Base-by-base conservation (phyloP, 1,140 invertebrate species). In the Drosophila pseudoananassae region DNA sequence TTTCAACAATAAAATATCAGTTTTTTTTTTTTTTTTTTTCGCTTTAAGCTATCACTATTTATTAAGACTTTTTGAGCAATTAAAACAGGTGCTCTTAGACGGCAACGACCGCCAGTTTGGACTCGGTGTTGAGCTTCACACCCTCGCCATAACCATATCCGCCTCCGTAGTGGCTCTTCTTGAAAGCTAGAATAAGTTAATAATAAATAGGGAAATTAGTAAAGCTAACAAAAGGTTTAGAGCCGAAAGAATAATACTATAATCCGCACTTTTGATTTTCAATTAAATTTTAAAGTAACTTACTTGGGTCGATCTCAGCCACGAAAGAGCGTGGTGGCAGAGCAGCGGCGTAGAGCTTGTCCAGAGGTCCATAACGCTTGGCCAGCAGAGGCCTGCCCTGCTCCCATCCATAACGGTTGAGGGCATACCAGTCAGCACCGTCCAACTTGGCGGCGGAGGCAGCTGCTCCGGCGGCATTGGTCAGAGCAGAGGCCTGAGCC, bases 251-350 rank as follows among this genome's bases (percentile, higher is more conserved):
- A 27, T 27, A 27, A 7, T 5, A 0, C 6, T 27, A 7, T 6
- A 7, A 27, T 3, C 25, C 6, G 25, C 25, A 27, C 6, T 27
- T 27, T 27, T 27, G 6, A 27, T 27, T 27, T 27, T 7, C 6
- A 6, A 7, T 27, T 40, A 40, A 40, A 1, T 40, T 14, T 36
- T 10, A 10, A 40, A 40, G 40, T 6, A 59, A 91, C 89, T 52
- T 46, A 91, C 89, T 78, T 69, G 89, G 84, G 80, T 91, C 89
- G 52, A 91, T 75, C 47, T 91, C 74, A 17, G 89, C 89, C 40
- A 91, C 89, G 50, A 91, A 91, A n/a, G 84, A 85, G 10, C 89
- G 89, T 23, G 89, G 74, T 6, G 89, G 89, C 71, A 91, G 59
- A 12, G 84, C 74, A 36, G 89, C 89, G 7, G 81, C 76, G 53